Evolutionary conservation across 2,797 vertebrate genomes (phyloP).

Genomic region (Pelochelys cantorii): DNA sequence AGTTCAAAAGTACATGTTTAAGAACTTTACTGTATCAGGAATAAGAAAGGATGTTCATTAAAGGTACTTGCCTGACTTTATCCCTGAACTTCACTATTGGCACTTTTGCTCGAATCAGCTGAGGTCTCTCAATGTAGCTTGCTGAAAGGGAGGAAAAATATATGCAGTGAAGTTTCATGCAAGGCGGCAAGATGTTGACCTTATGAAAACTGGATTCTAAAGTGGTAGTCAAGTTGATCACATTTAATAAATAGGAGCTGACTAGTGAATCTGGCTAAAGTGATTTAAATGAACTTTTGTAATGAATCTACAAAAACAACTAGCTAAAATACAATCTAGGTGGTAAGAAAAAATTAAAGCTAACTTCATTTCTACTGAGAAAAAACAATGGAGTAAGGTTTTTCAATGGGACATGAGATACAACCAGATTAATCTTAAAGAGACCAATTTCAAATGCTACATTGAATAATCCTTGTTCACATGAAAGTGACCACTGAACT

Average conservation of each 20-base stretch:
- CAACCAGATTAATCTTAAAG: not conserved
- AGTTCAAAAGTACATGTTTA: rapidly evolving
- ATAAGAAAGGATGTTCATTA: not conserved
- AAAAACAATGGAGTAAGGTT: not conserved
- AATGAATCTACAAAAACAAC: not conserved
- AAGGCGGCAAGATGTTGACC: not conserved
- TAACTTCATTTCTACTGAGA: not conserved
- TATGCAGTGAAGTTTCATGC: not conserved
- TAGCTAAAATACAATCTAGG: not conserved
- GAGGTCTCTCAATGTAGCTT: slow-evolving; percentile 88
- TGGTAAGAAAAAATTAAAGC: not conserved
- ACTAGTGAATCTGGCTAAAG: not conserved
- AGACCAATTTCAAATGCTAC: not conserved
- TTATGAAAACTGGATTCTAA: not conserved
- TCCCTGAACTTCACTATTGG: slow-evolving; percentile 97
- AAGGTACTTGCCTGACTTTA: slow-evolving; percentile 89
- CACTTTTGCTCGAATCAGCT: slow-evolving; percentile 96
- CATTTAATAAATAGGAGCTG: not conserved
- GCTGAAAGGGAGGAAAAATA: slow-evolving; percentile 69
- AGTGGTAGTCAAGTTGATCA: not conserved
- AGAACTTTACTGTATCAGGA: not conserved
- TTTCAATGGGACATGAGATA: not conserved
- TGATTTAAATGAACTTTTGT: not conserved
- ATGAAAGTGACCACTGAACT: not conserved
- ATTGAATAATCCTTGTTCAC: not conserved